These are phyloP conservation scores for Mesocentrotus franciscanus DNA, from an alignment of 53 echinoderm and acorn worm genomes.

Conservation along the genomic window DNA sequence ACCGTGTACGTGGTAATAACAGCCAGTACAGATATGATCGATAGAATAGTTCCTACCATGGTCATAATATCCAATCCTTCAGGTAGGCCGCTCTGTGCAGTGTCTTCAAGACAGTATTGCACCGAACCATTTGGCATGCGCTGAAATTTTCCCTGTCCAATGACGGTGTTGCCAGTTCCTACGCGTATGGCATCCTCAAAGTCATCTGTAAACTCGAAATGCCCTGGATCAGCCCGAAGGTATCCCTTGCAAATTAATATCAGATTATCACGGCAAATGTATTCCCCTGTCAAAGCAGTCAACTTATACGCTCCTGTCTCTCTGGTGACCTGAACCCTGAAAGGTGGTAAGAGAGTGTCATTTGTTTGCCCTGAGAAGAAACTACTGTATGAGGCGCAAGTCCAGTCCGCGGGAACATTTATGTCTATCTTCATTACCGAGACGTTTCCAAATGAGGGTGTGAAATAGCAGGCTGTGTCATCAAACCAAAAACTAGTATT, in stretches of 20 bases:
- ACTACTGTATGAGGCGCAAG: not conserved
- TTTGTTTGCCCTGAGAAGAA: slow-evolving; percentile 33
- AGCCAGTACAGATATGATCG: slow-evolving; percentile 64
- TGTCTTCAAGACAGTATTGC: slow-evolving; percentile 27
- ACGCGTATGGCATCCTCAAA: not conserved
- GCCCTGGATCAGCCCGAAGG: not conserved
- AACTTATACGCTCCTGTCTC: not conserved
- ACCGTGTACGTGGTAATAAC: slow-evolving; percentile 72
- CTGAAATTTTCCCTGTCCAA: slow-evolving; percentile 6
- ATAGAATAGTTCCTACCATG: slow-evolving; percentile 62
- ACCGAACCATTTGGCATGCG: slow-evolving; percentile 40
- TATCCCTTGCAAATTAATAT: not conserved
- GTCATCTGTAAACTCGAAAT: not conserved
- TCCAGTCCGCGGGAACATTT: slow-evolving; percentile 43
- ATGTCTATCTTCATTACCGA: not conserved
- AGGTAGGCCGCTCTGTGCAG: not conserved
- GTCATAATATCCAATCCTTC: slow-evolving; percentile 70
- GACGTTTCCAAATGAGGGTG: slow-evolving; percentile 30
- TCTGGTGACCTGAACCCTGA: not conserved
- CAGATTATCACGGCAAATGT: slow-evolving; percentile 20
- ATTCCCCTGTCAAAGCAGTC: not conserved
- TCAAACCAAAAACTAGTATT: not conserved
- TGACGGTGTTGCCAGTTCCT: not conserved
- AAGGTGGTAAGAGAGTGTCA: not conserved
- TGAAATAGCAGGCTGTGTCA: not conserved